Conservation (phyloP, 2,113 vertebrate species). For the Sorex araneus region DNA sequence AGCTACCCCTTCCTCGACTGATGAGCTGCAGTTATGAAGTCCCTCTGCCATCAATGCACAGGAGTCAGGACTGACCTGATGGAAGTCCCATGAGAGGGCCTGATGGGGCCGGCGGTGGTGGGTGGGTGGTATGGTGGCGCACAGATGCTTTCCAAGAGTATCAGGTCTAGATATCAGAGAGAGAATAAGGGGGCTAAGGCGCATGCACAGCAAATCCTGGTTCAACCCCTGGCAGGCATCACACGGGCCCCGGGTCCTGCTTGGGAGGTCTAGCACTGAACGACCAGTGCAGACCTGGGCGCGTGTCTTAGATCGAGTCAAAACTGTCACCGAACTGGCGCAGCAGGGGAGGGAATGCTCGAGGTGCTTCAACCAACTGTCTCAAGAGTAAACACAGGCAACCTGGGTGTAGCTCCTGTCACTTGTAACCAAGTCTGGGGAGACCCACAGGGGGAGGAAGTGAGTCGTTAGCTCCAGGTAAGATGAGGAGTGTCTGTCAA, state of each 20-base stretch:
- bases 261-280: background rate
- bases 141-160: too few species aligned
- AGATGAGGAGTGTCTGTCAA: slow-evolving; percentile 14
- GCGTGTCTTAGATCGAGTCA: background rate
- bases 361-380: background rate
- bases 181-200: too few species aligned
- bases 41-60: background rate
- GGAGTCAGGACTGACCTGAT: background rate
- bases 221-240: background rate
- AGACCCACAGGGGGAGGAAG: background rate
- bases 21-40: background rate
- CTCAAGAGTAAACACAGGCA: background rate
- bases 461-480: background rate
- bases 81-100: background rate
- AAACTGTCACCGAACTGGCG: too few species aligned
- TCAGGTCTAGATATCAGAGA: too few species aligned
- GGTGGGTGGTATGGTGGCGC: too few species aligned
- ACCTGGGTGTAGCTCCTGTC: slow-evolving; percentile 11
- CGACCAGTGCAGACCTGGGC: background rate
- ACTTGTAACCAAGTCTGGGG: background rate
- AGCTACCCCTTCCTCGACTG: background rate
- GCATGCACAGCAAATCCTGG: too few species aligned
- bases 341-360: too few species aligned
- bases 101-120: too few species aligned
- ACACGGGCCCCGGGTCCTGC: too few species aligned